Percentiles rank a stretch among this genome's conserved stretches.
Conservation (phyloP, 1,140 invertebrate genomes). For the Penaeus vannamei region DNA sequence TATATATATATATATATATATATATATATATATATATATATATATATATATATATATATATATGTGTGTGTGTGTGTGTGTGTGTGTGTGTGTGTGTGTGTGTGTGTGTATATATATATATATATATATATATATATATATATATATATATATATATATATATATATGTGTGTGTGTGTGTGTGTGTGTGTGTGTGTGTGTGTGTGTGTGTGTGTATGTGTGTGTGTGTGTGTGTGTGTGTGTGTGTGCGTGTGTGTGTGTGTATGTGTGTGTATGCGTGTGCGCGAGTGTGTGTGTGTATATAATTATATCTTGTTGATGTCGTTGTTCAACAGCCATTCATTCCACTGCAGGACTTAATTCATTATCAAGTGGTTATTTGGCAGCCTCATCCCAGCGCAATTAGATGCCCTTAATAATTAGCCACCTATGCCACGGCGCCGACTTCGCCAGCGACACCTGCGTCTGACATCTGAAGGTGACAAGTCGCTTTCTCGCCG, state of each 20-base stretch:
- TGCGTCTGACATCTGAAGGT: too few relatives aligned
- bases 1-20: neutral
- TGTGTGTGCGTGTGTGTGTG: neutral
- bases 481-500: too few relatives aligned
- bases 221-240: conserved; percentile 11
- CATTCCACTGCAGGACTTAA: too few relatives aligned
- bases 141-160: neutral
- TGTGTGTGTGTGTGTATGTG: conserved; percentile 12
- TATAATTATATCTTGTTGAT: too few relatives aligned
- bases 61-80: neutral
- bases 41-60: neutral
- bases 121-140: neutral
- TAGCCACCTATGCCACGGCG: too few relatives aligned
- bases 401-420: too few relatives aligned
- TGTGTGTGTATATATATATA: neutral
- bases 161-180: neutral
- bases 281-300: neutral
- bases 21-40: neutral
- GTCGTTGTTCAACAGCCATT: too few relatives aligned
- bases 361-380: too few relatives aligned
- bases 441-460: too few relatives aligned
- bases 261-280: neutral
- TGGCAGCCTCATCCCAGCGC: too few relatives aligned
- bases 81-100: neutral
- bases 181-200: conserved; percentile 1